A percentile compares a stretch with the other conserved stretches of the same genome.
These are phyloP conservation scores for Dysidea cf. avara DNA, from an alignment of 37 sponge, comb jelly and placozoan genomes.

Conservation along the genomic window DNA sequence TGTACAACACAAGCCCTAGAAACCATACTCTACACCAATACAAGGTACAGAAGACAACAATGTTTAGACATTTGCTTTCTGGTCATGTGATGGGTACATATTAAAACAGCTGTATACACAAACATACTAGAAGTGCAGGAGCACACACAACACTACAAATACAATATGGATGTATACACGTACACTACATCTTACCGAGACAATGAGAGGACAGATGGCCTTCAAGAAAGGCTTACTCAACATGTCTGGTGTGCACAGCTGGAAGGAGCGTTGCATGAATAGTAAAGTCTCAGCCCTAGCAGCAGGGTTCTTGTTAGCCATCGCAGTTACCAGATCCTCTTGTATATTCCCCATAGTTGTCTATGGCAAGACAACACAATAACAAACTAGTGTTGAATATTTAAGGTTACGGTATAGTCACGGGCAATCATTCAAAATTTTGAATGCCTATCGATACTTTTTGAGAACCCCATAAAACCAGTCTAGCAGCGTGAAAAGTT, in stretches of 20 bases:
- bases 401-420: too few relatives aligned
- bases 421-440: too few relatives aligned
- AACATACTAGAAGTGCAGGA: not conserved
- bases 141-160: not conserved
- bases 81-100: not conserved
- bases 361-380: slow-evolving; percentile 35
- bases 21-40: too few relatives aligned
- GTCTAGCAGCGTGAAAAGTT: too few relatives aligned
- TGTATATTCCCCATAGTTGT: slow-evolving; percentile 63
- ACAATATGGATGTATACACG: not conserved
- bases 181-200: slow-evolving; percentile 44
- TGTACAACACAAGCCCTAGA: too few relatives aligned
- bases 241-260: slow-evolving; percentile 73
- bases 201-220: slow-evolving; percentile 64
- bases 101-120: not conserved
- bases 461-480: too few relatives aligned
- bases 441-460: too few relatives aligned
- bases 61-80: not conserved
- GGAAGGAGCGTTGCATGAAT: slow-evolving; percentile 80
- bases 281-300: slow-evolving; percentile 80
- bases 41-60: too few relatives aligned
- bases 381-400: too few relatives aligned
- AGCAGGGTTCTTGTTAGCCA: slow-evolving; percentile 87
- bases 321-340: slow-evolving; percentile 73
- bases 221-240: slow-evolving; percentile 84